Conservation (phyloP, 2,113 vertebrate genomes). For the Burhinus bistriatus region DNA sequence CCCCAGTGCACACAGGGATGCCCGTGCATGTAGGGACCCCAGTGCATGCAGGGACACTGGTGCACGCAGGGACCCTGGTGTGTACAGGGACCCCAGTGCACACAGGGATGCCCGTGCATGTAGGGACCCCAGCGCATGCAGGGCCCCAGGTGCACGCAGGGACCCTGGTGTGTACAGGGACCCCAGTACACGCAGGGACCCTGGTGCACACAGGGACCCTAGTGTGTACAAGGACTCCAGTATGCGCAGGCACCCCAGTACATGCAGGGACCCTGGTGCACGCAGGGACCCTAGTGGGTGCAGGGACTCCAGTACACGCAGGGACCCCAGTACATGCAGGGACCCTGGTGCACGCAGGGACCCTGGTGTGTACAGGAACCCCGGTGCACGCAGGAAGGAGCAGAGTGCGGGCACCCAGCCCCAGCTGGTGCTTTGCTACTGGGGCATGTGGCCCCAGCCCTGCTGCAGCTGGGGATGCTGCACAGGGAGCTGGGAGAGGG, state of each 20-base stretch:
- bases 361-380: no score
- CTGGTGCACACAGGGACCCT: no score
- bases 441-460: no score
- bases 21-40: fast-evolving
- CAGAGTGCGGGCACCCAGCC: no score
- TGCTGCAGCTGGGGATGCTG: not conserved
- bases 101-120: fast-evolving
- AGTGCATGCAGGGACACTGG: no score
- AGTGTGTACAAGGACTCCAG: no score
- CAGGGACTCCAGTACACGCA: no score
- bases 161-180: not conserved
- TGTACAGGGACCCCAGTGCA: fast-evolving
- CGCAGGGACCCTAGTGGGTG: not conserved
- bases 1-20: not conserved
- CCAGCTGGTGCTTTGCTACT: fast-evolving
- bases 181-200: no score
- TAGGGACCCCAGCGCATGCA: not conserved
- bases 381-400: not conserved
- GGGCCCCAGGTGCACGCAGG: not conserved
- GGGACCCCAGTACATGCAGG: no score
- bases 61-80: no score
- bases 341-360: no score
- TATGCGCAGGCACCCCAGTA: no score
- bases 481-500: not conserved
- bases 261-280: fast-evolving